Evolutionary conservation across 2,888 invertebrate genomes (phyloP).

Genomic region (Melolontha melolontha): DNA sequence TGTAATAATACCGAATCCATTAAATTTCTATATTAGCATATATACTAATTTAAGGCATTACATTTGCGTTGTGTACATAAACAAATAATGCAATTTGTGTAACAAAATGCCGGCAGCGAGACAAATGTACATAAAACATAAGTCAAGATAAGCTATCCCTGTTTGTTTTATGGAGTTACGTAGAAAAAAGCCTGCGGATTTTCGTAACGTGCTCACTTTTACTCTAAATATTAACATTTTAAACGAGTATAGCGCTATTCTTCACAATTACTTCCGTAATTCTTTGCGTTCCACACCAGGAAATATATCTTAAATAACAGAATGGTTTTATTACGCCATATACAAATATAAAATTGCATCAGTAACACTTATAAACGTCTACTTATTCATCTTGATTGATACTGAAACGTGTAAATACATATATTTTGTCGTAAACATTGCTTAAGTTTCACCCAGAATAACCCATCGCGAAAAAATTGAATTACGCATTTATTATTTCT

Average conservation of each 20-base stretch:
- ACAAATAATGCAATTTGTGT: constrained; percentile 54
- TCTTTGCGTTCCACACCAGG: background rate
- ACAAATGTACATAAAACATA: constrained; percentile 29
- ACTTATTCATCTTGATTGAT: no score
- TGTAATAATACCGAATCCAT: constrained; percentile 61
- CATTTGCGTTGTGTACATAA: constrained; percentile 52
- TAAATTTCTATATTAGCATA: constrained; percentile 63
- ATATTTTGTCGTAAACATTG: no score
- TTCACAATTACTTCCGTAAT: constrained; percentile 34
- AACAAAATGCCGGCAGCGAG: constrained; percentile 29
- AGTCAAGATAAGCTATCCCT: constrained; percentile 38
- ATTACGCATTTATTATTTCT: no score
- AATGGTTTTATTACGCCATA: constrained; percentile 15
- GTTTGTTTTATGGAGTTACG: constrained; percentile 30
- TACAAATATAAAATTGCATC: constrained; percentile 21
- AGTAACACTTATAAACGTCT: constrained; percentile 24
- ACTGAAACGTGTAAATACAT: no score
- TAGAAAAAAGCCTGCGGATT: constrained; percentile 13
- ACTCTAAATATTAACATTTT: constrained; percentile 38
- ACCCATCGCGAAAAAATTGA: no score
- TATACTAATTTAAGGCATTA: constrained; percentile 60
- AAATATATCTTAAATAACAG: constrained; percentile 17
- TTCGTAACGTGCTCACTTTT: constrained; percentile 32
- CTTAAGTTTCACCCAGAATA: no score
- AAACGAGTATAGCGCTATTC: constrained; percentile 23